Evolutionary conservation across 1,140 invertebrate genomes (phyloP).

Genomic region (Drosophila ercepeae): DNA sequence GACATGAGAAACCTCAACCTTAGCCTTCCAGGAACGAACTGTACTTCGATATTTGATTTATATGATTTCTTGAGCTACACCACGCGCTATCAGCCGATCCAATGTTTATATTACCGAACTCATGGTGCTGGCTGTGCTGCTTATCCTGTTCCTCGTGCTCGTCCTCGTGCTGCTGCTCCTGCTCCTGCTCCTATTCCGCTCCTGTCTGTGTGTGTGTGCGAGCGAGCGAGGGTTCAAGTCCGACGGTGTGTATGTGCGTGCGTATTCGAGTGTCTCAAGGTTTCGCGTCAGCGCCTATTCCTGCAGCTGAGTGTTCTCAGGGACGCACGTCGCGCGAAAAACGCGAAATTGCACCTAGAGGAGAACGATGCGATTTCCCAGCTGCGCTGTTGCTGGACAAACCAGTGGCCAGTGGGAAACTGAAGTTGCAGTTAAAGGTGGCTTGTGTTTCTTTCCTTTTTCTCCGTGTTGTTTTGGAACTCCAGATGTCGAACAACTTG

Average conservation of each 20-base stretch:
- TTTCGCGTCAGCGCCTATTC: constrained; percentile 28
- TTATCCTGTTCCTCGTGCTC: constrained; percentile 14
- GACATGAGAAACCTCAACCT: no score
- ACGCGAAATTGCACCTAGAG: constrained; percentile 47
- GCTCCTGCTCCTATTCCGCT: constrained; percentile 9
- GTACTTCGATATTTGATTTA: neutral
- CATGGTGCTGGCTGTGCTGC: constrained; percentile 42
- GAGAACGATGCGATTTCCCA: constrained; percentile 4
- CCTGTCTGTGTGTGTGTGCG: constrained; percentile 13
- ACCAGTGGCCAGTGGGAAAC: neutral
- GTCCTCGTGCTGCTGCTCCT: neutral
- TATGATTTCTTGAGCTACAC: no score
- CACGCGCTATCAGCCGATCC: no score
- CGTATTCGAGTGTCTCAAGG: constrained; percentile 11
- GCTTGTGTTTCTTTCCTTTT: constrained; percentile 8
- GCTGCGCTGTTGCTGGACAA: constrained; percentile 2
- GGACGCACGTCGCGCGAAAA: constrained; percentile 34
- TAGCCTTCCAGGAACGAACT: neutral
- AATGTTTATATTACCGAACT: constrained; percentile 71
- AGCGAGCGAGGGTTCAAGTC: constrained; percentile 2
- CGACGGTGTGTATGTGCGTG: neutral
- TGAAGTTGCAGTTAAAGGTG: neutral
- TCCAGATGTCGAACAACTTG: neutral
- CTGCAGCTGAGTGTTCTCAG: constrained; percentile 29
- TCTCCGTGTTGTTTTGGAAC: constrained; percentile 21